Conservation (phyloP, 1,140 invertebrate genomes). For the Myzus persicae region DNA sequence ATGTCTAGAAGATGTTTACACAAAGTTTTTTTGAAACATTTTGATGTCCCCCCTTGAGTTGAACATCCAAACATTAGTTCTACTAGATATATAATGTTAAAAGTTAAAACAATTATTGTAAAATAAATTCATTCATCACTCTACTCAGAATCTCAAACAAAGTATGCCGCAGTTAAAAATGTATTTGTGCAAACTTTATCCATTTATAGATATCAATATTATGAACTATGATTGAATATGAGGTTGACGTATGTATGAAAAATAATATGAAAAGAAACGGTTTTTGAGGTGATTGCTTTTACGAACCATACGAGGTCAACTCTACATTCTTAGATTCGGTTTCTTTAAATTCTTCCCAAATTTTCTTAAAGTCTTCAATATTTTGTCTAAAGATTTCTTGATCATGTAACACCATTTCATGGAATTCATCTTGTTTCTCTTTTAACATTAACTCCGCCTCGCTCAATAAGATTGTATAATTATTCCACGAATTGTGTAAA, state of each 20-base stretch:
- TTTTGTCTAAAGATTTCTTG: conserved; percentile 10
- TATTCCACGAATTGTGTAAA: background rate
- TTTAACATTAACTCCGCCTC: conserved; percentile 28
- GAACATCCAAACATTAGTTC: too few relatives aligned
- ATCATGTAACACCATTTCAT: background rate
- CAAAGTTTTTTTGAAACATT: too few relatives aligned
- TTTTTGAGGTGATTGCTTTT: background rate
- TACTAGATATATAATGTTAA: too few relatives aligned
- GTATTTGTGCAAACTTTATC: background rate
- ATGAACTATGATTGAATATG: background rate
- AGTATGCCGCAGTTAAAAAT: background rate
- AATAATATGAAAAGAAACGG: background rate
- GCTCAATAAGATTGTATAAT: background rate
- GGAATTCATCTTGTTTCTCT: conserved; percentile 13
- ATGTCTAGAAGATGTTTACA: too few relatives aligned
- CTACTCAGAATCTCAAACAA: background rate
- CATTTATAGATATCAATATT: background rate
- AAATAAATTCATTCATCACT: background rate
- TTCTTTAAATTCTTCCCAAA: conserved; percentile 8
- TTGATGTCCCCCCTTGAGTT: too few relatives aligned
- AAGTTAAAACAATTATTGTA: too few relatives aligned
- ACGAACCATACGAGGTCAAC: background rate
- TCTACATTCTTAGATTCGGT: background rate
- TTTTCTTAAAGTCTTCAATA: background rate
- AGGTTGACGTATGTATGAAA: background rate